Base-by-base conservation (phyloP, 2,888 invertebrate species). In the Leistus spinibarbis region DNA sequence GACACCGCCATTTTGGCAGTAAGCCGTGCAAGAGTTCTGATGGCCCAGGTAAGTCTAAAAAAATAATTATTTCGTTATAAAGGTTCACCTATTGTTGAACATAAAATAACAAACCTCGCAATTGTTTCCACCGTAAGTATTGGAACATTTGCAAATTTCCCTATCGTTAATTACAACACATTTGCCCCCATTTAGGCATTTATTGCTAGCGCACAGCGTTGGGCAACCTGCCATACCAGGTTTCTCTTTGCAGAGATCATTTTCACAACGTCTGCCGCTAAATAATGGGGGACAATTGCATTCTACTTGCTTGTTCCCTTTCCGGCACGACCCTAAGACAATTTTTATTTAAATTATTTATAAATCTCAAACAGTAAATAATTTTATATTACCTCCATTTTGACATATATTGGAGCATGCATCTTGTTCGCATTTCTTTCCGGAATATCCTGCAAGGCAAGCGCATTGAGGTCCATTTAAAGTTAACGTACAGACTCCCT, bases 391-490 rank as follows among this genome's bases (percentile, higher is more conserved):
- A 78, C 91, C 91, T 54, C 89, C 90, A 81, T 90, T 89, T 76
- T 86, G 86, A 80, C 92, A 92, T 77, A 87, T 87, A 27, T 87
- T 86, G 16, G 86, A 83, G 81, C 92, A 92, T 4, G 86, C 84
- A 79, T 89, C 87, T 54, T 86, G 86, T 78, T 91, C 90, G 81
- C 93, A 92, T 13, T 86, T 86, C 64, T 88, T 87, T 2, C 92
- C 92, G 0, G 86, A 81, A 78, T 84, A 89, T 0, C 89, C 88
- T 0, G 84, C 80, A n/a, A 82, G 82, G 79, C 89, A 90, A n/a
- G 80, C 80, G 80, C 89, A 89, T 13, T 81, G 79, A 22, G 85
- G 84, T 0, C 82, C 82, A 27, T 82, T 81, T 10, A 80, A 79
- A 27, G 81, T 81, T 53, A 86, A 78, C 62, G 81, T 81, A 76